Evolutionary conservation across 2,113 vertebrate genomes (phyloP).

Genomic region (Chunga burmeisteri): DNA sequence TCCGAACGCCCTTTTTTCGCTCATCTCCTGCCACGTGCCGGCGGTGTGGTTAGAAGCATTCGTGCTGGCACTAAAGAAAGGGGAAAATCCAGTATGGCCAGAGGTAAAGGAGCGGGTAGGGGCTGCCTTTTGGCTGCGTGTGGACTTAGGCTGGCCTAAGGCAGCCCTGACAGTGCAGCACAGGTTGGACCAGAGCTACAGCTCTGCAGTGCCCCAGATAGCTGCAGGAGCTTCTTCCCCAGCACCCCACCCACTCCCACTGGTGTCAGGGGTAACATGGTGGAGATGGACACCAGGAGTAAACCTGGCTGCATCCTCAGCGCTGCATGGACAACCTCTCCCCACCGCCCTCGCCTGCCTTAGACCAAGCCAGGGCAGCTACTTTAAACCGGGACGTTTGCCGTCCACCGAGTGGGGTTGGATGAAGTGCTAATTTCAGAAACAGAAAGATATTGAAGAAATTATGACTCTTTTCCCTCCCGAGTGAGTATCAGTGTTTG

Average conservation of each 20-base stretch:
- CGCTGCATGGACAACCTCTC: neutral
- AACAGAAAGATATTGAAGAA: neutral
- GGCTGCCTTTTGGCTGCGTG: neutral
- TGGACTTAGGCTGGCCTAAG: neutral
- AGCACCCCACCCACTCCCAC: rapidly evolving
- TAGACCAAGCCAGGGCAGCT: neutral
- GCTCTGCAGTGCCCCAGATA: neutral
- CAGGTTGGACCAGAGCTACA: neutral
- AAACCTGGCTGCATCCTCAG: neutral
- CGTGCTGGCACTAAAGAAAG: neutral
- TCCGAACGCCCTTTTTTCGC: neutral
- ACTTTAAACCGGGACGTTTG: neutral
- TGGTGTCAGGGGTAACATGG: neutral
- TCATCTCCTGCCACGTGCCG: neutral
- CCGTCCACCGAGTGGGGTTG: neutral
- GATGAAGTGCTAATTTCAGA: neutral
- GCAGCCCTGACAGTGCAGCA: neutral
- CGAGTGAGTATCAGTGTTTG: neutral
- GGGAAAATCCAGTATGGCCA: rapidly evolving
- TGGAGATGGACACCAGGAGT: neutral
- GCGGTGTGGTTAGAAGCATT: neutral
- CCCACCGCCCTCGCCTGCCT: rapidly evolving
- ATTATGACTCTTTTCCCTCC: neutral
- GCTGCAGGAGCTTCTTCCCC: neutral
- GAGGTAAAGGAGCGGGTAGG: neutral